Conservation (phyloP, 2,888 invertebrate genomes). For the Nineta flava region DNA sequence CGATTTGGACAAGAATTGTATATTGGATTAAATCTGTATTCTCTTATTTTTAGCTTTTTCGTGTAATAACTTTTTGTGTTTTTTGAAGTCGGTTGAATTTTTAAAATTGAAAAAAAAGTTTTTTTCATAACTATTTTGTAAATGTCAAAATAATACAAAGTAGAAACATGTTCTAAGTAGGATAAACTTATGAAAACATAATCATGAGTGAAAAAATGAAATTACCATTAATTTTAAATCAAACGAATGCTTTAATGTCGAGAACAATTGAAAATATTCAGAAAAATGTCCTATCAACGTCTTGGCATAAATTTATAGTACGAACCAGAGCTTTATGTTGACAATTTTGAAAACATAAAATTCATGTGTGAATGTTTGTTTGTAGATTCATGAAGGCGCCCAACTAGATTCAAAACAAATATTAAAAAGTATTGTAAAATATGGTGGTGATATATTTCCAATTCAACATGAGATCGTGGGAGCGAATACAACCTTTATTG, state of each 20-base stretch:
- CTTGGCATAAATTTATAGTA: slow-evolving; percentile 14
- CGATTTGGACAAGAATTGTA: too few species aligned
- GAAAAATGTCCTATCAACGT: not conserved
- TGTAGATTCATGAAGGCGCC: slow-evolving; percentile 21
- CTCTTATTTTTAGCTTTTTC: too few species aligned
- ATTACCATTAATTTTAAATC: not conserved
- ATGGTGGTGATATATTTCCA: slow-evolving; percentile 32
- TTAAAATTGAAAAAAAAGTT: too few species aligned
- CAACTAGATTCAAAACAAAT: slow-evolving; percentile 23
- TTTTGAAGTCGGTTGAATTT: too few species aligned
- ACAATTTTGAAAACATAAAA: not conserved
- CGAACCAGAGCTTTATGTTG: not conserved
- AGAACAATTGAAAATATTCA: not conserved
- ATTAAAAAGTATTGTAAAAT: slow-evolving; percentile 27
- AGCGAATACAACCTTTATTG: slow-evolving; percentile 27
- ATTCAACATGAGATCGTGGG: slow-evolving; percentile 25
- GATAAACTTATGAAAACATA: too few species aligned
- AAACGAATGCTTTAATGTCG: not conserved
- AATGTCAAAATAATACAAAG: too few species aligned
- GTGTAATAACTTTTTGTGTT: too few species aligned
- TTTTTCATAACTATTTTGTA: too few species aligned
- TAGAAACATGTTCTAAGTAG: too few species aligned
- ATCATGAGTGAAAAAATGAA: too few species aligned
- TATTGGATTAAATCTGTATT: too few species aligned
- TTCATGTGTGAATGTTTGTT: slow-evolving; percentile 8